Evolutionary conservation across 2,113 vertebrate genomes (phyloP).

Genomic region (Corvus cornix): DNA sequence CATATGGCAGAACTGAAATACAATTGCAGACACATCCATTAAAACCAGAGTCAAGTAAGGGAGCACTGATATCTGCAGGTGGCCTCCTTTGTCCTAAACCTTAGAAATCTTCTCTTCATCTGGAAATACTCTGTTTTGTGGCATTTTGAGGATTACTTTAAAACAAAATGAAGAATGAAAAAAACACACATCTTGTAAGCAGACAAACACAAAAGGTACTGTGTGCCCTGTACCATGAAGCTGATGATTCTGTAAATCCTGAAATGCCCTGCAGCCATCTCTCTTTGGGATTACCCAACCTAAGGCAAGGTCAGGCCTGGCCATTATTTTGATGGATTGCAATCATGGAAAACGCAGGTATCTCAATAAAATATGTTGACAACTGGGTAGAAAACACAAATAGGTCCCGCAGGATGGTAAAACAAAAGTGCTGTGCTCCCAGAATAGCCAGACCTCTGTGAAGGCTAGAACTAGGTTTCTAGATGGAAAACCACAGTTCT

Average conservation of each 20-base stretch:
- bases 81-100: background rate
- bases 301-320: constrained; percentile 1
- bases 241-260: background rate
- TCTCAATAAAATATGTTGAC: constrained; percentile 37
- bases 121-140: background rate
- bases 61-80: background rate
- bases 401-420: background rate
- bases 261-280: background rate
- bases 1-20: background rate
- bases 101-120: background rate
- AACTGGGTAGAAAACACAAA: background rate
- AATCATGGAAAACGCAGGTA: background rate
- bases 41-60: background rate
- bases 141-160: background rate
- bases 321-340: constrained; percentile 24
- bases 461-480: background rate
- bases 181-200: background rate
- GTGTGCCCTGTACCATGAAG: background rate
- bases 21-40: background rate
- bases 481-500: background rate
- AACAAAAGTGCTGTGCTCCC: background rate
- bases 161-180: background rate
- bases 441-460: background rate
- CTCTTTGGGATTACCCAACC: background rate
- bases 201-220: background rate